Evolutionary conservation across 2,888 invertebrate genomes (phyloP), one percentile per base, ranked within the genome.

Genomic region (Elegia similella): DNA sequence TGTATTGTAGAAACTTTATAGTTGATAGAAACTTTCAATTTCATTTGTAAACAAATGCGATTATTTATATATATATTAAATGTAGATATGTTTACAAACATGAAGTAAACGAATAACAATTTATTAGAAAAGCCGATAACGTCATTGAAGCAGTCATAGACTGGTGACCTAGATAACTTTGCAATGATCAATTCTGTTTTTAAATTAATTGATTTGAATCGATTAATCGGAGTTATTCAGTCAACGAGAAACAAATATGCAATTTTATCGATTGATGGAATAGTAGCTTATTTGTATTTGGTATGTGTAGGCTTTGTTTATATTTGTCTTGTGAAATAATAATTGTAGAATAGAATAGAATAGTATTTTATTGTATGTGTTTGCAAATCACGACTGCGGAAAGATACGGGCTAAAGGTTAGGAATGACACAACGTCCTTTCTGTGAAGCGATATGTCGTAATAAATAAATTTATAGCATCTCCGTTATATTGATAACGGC

Each of bases 381-480:
- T 5, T 32, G 38, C 47, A 48, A 55, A 47, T 55, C 47, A 23
- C 34, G n/a, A 34, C 38, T 38, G 46, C 34, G 56, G 69, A 68
- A 72, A 67, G 58, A 59, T 70, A 69, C 70, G 57, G 66, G 67
- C 60, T 61, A 68, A 61, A 66, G 67, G 65, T 59, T 62, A 56
- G 16, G 32, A 48, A 29, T 32, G 44, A 44, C 50, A 55, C 61
- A 55, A 59, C n/a, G 58, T 42, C 52, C 58, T 48, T 52, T 57
- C n/a, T 32, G 53, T 48, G 32, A 56, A 52, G 17, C 10, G 16
- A 23, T 23, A 30, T 56, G 42, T 56, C 12, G 15, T 48, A 34
- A 48, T 55, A 16, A 47, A 15, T 8, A 13, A n/a, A 30, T 13
- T 38, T 46, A 47, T 29, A 13, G 23, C 15, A 10, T 15, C 16